Evolutionary conservation across 1,140 invertebrate species (phyloP).

Genomic region (Aporrectodea caliginosa): DNA sequence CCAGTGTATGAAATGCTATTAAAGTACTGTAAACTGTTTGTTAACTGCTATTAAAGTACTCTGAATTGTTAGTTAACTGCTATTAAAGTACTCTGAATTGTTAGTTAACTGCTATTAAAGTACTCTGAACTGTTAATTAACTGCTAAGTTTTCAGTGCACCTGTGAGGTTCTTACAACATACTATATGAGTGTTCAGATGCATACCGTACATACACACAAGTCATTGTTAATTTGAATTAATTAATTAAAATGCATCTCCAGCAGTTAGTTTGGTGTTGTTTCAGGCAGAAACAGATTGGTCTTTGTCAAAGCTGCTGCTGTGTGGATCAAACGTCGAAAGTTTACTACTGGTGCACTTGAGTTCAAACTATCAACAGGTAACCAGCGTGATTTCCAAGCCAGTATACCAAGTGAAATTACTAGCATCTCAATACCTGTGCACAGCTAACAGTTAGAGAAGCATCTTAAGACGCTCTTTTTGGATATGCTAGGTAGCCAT

Average conservation of each 20-base stretch:
- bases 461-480: too few relatives aligned
- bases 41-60: too few relatives aligned
- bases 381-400: conserved; percentile 43
- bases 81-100: not conserved
- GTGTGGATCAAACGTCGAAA: conserved; percentile 50
- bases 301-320: conserved; percentile 48
- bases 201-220: too few relatives aligned
- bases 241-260: not conserved
- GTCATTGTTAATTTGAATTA: conserved; percentile 41
- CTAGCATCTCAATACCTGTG: conserved; percentile 39
- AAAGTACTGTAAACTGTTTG: too few relatives aligned
- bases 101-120: not conserved
- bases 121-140: conserved; percentile 4
- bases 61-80: too few relatives aligned
- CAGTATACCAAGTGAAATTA: conserved; percentile 47
- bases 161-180: too few relatives aligned
- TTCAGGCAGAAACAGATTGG: conserved; percentile 48
- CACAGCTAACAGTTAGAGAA: too few relatives aligned
- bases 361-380: conserved; percentile 50
- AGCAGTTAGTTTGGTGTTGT: conserved; percentile 27
- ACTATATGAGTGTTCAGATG: too few relatives aligned
- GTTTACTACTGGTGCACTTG: conserved; percentile 53
- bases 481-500: conserved; percentile 47
- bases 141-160: conserved; percentile 1
- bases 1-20: too few relatives aligned